phyloP scores from a whole-genome alignment of 2,113 vertebrate species.

The Rousettus leschenaultii region DNA sequence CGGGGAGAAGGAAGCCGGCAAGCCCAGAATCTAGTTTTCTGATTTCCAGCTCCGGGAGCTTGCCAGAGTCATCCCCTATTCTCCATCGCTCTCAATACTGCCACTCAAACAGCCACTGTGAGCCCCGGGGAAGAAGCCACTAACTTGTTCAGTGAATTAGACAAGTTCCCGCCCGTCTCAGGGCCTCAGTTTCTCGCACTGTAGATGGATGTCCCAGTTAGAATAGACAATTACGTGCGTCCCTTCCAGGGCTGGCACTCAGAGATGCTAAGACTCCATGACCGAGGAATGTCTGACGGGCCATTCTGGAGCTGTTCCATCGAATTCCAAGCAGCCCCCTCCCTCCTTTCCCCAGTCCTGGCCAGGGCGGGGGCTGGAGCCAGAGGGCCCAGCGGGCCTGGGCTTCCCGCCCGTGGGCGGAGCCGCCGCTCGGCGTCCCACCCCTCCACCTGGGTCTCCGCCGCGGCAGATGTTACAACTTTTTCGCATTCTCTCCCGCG shows the following conservation, averaged over 20 bases:
- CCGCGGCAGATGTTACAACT: slow-evolving; percentile 64
- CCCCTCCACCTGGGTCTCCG: slow-evolving; percentile 60
- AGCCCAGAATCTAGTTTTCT: neutral
- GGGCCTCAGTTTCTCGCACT: slow-evolving; percentile 31
- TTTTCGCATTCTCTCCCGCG: slow-evolving; percentile 23
- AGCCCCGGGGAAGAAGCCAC: neutral
- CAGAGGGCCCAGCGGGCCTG: neutral
- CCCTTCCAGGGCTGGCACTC: neutral
- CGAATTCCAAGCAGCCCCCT: slow-evolving; percentile 38
- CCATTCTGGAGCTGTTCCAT: slow-evolving; percentile 28
- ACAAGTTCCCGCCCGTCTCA: neutral
- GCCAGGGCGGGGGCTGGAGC: slow-evolving; percentile 5
- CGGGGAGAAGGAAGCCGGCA: neutral
- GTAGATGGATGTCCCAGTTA: neutral
- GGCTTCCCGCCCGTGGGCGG: slow-evolving; percentile 63
- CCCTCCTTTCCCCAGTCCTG: neutral
- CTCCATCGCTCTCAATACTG: neutral
- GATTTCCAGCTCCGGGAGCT: neutral
- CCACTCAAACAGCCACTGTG: neutral
- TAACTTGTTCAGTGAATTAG: neutral
- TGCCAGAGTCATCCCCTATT: neutral
- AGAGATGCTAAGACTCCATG: neutral
- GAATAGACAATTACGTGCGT: neutral
- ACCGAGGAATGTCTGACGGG: slow-evolving; percentile 50
- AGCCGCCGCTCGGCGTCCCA: neutral